A percentile compares a stretch with the other conserved stretches of the same genome.
Conservation (phyloP, 2,113 vertebrate genomes). For the Callospermophilus lateralis region DNA sequence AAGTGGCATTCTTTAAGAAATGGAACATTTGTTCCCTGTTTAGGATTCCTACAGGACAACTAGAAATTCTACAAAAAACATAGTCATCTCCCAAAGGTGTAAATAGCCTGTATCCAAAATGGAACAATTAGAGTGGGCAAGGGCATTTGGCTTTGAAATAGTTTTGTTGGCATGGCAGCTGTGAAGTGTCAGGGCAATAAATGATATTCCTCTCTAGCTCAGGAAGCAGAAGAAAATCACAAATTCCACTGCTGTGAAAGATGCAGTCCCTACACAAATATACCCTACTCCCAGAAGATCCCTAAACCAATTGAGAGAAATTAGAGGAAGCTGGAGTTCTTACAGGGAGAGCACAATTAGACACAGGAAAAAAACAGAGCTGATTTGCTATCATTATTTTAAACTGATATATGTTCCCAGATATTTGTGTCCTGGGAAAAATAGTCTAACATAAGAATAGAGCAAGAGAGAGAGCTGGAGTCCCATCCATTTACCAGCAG, state of each 20-base stretch:
- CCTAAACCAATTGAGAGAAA: conserved; percentile 3
- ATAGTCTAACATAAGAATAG: neutral
- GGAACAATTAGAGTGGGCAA: neutral
- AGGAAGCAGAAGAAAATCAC: conserved; percentile 2
- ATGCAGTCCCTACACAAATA: neutral
- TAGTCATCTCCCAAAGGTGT: neutral
- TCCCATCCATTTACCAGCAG: too few species aligned
- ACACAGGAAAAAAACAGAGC: neutral
- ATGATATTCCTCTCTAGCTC: neutral
- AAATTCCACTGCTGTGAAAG: neutral
- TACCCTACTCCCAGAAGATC: neutral
- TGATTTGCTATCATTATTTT: conserved; percentile 4
- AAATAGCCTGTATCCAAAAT: neutral
- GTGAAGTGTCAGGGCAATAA: neutral
- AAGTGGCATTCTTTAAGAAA: neutral
- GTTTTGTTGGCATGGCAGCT: neutral
- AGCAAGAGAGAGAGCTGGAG: neutral
- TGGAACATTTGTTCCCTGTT: neutral
- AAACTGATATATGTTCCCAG: neutral
- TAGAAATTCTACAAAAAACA: neutral
- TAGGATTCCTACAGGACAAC: neutral
- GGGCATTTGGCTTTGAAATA: neutral
- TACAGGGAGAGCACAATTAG: neutral
- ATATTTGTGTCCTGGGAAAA: neutral
- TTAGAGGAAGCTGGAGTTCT: neutral